Base-by-base conservation (phyloP, 37 sponge, comb jelly and placozoan species). In the Tethya wilhelma region DNA sequence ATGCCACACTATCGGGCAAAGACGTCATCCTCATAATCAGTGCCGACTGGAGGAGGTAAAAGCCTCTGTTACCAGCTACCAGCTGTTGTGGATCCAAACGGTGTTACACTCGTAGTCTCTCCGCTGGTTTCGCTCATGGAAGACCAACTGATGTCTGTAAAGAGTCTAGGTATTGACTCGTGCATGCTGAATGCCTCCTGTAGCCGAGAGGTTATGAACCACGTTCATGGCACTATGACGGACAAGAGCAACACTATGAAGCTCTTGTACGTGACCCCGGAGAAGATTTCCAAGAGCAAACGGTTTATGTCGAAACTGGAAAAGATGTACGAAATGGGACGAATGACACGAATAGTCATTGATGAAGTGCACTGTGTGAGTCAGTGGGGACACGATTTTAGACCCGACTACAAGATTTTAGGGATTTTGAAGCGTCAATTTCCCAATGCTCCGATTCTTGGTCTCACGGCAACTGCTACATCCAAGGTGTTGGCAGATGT, bases 41-140 rank as follows among this genome's bases (percentile, higher is more conserved):
- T 98, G 96, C 99, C 99, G 2, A 98, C 99, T 33, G 99, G 99
- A 25, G 96, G 94, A 2, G 99, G 99, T 28, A 98, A 98, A 84
- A 96, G 96, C 59, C 88, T 98, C 46, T 96, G 97, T 49, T 98
- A 93, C 75, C 99, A 98, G 79, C 74, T 98, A 20, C 96, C 99
- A 19, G 94, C 97, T 55, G 76, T 89, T 14, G 6, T 86, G 33
- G 26, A 26, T 30, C 38, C 29, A 20, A n/a, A n/a, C n/a, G 99
- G 99, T 26, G 34, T 98, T 12, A 87, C 93, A 44, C 94, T 98
- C 19, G 99, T 98, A 12, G 78, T 98, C 7, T 93, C 97, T 31
- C 99, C 99, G 0, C 93, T 98, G 20, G 77, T 96, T 12, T 86
- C 93, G 11, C 90, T 98, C 59, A 98, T 98, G 94, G 89, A 98